These are phyloP conservation scores for Coreoperca whiteheadi DNA, from an alignment of 2,113 vertebrate genomes.

Conservation along the genomic window DNA sequence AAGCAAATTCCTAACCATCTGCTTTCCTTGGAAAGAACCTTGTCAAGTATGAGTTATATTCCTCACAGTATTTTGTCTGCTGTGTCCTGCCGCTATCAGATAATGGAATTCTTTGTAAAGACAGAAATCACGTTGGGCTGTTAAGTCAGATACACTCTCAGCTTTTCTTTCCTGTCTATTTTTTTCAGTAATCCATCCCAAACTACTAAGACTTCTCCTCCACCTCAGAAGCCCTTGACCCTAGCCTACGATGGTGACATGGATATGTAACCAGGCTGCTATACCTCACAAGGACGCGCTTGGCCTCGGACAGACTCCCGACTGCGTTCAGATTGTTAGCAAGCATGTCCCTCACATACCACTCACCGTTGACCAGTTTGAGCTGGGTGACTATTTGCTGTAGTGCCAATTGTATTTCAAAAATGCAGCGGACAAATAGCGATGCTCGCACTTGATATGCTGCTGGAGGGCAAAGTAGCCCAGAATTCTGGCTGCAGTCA, in stretches of 20 bases:
- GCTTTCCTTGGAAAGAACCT: slow-evolving; percentile 17
- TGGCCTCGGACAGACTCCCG: slow-evolving; percentile 25
- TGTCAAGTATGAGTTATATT: slow-evolving; percentile 61
- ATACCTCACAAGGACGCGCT: slow-evolving; percentile 51
- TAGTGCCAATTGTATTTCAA: slow-evolving; percentile 4
- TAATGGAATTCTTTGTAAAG: slow-evolving; percentile 61
- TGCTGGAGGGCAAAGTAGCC: slow-evolving; percentile 25
- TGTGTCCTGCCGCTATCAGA: slow-evolving; percentile 62
- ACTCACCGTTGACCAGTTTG: slow-evolving; percentile 7
- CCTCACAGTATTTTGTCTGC: slow-evolving; percentile 42
- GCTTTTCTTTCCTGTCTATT: slow-evolving; percentile 27
- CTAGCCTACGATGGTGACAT: slow-evolving; percentile 96
- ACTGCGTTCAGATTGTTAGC: slow-evolving; percentile 38
- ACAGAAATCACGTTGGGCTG: slow-evolving; percentile 45
- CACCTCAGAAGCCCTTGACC: slow-evolving; percentile 95
- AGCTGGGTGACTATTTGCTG: slow-evolving; percentile 14
- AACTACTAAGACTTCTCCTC: slow-evolving; percentile 87
- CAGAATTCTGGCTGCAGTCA: slow-evolving; percentile 17
- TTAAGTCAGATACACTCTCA: slow-evolving; percentile 42
- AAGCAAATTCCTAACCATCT: slow-evolving; percentile 18
- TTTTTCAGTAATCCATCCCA: slow-evolving; percentile 90
- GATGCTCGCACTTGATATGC: slow-evolving; percentile 30
- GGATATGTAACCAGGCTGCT: slow-evolving; percentile 90
- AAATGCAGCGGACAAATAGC: not conserved
- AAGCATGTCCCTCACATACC: slow-evolving; percentile 27